phyloP scores from a whole-genome alignment of 2,888 invertebrate species.

The Gibbula magus region DNA sequence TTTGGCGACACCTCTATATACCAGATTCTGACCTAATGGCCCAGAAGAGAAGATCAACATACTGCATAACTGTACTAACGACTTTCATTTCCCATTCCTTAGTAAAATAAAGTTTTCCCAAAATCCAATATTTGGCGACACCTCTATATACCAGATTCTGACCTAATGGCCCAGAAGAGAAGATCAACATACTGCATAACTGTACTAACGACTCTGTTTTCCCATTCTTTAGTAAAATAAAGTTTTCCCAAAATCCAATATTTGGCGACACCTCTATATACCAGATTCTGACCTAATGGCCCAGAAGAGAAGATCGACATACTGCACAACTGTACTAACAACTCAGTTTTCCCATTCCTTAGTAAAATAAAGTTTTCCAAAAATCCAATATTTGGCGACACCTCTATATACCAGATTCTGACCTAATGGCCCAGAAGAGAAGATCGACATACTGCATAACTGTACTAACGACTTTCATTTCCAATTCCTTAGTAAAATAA shows the following conservation, averaged over 20 bases:
- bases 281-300: not conserved
- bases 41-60: not conserved
- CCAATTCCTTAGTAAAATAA: too few species aligned
- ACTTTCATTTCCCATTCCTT: too few species aligned
- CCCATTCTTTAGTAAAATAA: too few species aligned
- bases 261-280: not conserved
- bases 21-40: not conserved
- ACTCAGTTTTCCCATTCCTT: too few species aligned
- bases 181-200: constrained; percentile 92
- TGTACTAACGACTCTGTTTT: too few species aligned
- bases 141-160: constrained; percentile 89
- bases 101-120: too few species aligned
- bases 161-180: constrained; percentile 97
- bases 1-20: not conserved
- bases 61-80: too few species aligned
- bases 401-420: not conserved
- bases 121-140: not conserved
- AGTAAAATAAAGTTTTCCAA: not conserved
- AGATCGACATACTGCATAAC: too few species aligned
- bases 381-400: not conserved
- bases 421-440: not conserved
- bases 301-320: not conserved
- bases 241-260: too few species aligned
- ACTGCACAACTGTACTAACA: too few species aligned
- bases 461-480: too few species aligned